phyloP scores from a whole-genome alignment of 2,113 vertebrate species.

The Phalacrocorax carbo region DNA sequence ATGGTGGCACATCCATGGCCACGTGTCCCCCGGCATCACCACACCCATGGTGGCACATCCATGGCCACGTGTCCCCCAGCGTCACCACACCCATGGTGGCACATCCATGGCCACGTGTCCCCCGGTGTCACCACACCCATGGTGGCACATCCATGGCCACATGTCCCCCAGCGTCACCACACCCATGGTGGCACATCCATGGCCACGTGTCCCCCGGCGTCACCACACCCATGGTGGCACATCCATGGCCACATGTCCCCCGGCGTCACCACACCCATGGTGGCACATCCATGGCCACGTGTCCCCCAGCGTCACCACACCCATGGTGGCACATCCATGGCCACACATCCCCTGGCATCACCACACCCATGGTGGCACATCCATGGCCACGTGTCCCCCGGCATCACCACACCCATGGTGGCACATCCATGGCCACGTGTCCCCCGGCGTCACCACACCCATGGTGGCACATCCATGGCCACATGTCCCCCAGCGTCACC shows the following conservation, averaged over 20 bases:
- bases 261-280: too few relatives aligned
- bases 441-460: too few relatives aligned
- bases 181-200: neutral
- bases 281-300: neutral
- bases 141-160: neutral
- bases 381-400: neutral
- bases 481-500: neutral
- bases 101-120: neutral
- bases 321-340: neutral
- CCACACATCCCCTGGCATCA: too few relatives aligned
- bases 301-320: neutral
- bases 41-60: neutral
- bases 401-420: neutral
- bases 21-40: neutral
- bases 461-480: neutral
- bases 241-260: neutral
- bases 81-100: neutral
- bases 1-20: neutral
- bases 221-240: neutral
- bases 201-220: neutral
- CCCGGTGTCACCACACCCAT: too few relatives aligned
- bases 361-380: fast-evolving
- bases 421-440: neutral
- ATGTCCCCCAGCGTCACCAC: neutral
- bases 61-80: neutral